phyloP scores from a whole-genome alignment of 2,797 vertebrate species.

The Lacerta viridis region DNA sequence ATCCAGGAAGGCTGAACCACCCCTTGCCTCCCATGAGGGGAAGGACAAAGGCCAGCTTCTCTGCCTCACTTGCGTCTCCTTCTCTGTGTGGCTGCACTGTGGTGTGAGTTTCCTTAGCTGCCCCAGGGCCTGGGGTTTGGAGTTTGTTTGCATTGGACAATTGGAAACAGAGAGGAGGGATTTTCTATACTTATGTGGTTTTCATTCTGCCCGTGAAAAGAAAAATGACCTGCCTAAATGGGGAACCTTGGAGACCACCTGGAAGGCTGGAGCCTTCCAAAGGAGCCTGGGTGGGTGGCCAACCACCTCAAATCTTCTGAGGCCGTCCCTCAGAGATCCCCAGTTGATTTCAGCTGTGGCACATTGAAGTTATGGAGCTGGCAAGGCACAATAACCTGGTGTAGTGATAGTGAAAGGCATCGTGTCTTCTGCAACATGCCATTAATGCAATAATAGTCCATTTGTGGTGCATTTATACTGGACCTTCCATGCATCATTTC shows the following conservation, averaged over 20 bases:
- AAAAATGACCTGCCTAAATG: conserved; percentile 32
- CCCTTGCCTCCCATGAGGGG: background rate
- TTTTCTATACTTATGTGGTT: conserved; percentile 25
- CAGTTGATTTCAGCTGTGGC: background rate
- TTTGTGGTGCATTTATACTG: too few species aligned
- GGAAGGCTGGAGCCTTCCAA: conserved; percentile 17
- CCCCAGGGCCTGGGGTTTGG: background rate
- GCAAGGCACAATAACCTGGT: rapidly evolving
- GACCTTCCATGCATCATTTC: too few species aligned
- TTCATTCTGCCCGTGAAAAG: conserved; percentile 22
- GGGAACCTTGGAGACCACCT: conserved; percentile 38
- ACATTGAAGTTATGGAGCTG: background rate
- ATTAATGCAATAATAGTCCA: too few species aligned
- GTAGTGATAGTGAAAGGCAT: background rate
- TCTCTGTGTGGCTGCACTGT: background rate
- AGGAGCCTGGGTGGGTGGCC: conserved; percentile 3
- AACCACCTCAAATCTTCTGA: conserved; percentile 16
- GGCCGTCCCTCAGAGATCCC: background rate
- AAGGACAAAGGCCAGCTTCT: conserved; percentile 9
- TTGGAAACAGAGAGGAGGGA: conserved; percentile 37
- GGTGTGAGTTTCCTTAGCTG: background rate
- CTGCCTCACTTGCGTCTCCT: background rate
- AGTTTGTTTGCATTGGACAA: conserved; percentile 41
- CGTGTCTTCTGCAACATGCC: too few species aligned
- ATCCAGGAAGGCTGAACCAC: background rate